Evolutionary conservation across 2,113 vertebrate genomes (phyloP).

Genomic region (Pterocles orientalis): DNA sequence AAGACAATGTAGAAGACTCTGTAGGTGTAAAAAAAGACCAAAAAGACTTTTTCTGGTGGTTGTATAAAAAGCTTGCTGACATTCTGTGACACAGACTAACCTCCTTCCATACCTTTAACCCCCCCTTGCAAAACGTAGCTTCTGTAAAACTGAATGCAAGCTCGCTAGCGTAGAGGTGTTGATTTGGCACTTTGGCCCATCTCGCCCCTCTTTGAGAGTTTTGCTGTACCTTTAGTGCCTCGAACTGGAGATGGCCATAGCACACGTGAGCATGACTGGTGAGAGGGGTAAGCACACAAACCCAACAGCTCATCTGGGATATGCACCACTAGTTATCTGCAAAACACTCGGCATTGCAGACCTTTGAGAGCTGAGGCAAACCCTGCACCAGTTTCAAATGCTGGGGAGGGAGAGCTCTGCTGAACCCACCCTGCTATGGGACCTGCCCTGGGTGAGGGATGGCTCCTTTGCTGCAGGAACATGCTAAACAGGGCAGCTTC

Average conservation of each 20-base stretch:
- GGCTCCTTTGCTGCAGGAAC: neutral
- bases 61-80: constrained; percentile 71
- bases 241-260: neutral
- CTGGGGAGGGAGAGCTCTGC: neutral
- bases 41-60: constrained; percentile 32
- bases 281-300: neutral
- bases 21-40: constrained; percentile 72
- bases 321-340: neutral
- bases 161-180: neutral
- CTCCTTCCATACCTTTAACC: constrained; percentile 1
- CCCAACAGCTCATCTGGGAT: neutral
- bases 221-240: neutral
- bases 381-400: neutral
- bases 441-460: rapidly evolving
- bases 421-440: neutral
- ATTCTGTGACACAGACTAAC: constrained; percentile 45
- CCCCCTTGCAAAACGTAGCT: neutral
- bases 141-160: neutral
- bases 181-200: neutral
- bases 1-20: constrained; percentile 20
- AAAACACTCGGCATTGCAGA: neutral
- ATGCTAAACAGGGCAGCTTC: rapidly evolving
- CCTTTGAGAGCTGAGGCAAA: neutral
- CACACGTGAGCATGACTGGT: neutral
- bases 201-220: neutral